Evolutionary conservation across 2,888 invertebrate genomes (phyloP).

Genomic region (Philhelius pedissequus): DNA sequence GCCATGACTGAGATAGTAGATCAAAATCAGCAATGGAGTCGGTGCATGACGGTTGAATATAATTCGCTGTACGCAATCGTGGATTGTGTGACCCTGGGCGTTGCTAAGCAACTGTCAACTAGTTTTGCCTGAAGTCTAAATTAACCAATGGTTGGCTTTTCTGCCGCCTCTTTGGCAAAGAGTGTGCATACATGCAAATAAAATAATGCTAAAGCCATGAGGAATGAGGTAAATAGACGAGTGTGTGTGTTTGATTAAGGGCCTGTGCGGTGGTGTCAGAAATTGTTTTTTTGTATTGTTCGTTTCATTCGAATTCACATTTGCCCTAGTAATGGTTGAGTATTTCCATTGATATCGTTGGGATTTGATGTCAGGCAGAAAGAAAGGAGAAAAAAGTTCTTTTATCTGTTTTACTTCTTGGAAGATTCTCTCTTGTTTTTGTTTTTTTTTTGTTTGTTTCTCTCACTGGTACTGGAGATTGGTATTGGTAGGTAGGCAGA

Average conservation of each 20-base stretch:
- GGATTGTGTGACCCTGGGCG: conserved; percentile 72
- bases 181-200: conserved; percentile 31
- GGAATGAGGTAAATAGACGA: background rate
- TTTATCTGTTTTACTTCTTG: conserved; percentile 61
- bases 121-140: conserved; percentile 68
- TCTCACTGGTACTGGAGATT: no score
- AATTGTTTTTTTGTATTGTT: conserved; percentile 7
- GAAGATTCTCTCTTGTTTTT: conserved; percentile 23
- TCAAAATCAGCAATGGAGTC: conserved; percentile 64
- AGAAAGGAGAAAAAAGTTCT: conserved; percentile 24
- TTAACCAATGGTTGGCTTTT: conserved; percentile 42
- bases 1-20: conserved; percentile 19
- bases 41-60: conserved; percentile 50
- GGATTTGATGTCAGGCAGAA: conserved; percentile 56
- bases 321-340: conserved; percentile 51
- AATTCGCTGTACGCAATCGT: conserved; percentile 49
- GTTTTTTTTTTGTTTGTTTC: background rate
- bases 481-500: no score
- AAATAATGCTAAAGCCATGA: background rate
- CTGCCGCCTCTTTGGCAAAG: conserved; percentile 49
- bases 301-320: conserved; percentile 18
- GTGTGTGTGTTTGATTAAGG: conserved; percentile 30
- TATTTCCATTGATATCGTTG: conserved; percentile 63
- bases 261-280: conserved; percentile 28
- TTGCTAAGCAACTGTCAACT: conserved; percentile 78